Evolutionary conservation across 2,113 vertebrate species (phyloP), one percentile per base, ranked within the genome.

Genomic region (Dipodomys merriami): DNA sequence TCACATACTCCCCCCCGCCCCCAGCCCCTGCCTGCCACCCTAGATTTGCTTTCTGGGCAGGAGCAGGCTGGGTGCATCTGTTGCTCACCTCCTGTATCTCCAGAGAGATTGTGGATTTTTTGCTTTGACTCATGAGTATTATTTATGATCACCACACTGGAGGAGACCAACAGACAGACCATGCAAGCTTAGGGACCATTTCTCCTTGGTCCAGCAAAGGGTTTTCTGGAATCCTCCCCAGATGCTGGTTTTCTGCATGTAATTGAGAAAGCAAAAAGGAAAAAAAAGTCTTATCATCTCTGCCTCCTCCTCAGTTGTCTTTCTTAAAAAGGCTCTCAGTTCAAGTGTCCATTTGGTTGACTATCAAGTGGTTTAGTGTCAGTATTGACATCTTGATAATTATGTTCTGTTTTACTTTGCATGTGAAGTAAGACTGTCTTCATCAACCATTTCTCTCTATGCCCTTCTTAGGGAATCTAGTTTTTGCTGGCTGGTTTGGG

Each of bases 51-150:
- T 77, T 96, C 65, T 78, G 95, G 19, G 15, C 13, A 69, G 88
- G 76, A 79, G 60, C 44, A 68, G 88, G 18, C 79, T 74, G 39
- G 57, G 35, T 4, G 6, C 88, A 90, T 90, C 94, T 96, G 91
- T 93, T n/a, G 27, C 85, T 79, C 22, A 27, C 74, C 29, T 84
- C 39, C 78, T 60, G 35, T 33, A 64, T 82, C 89, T 83, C 64
- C 35, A 73, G 71, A 95, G 94, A 96, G 69, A 62, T 0, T 57
- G 90, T 87, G 74, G 62, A 76, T 89, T 95, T 92, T 94, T 78
- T 16, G 39, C 1, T 90, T 74, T 96, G 95, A 94, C 83, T 95
- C 94, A 91, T 13, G 60, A 15, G 33, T 81, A 35, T 93, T 95
- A 90, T 94, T 96, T 93, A 93, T 93, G 88, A 62, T 82, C 69